Evolutionary conservation across 2,113 vertebrate genomes (phyloP).

Genomic region (Microcebus ravelobensis): DNA sequence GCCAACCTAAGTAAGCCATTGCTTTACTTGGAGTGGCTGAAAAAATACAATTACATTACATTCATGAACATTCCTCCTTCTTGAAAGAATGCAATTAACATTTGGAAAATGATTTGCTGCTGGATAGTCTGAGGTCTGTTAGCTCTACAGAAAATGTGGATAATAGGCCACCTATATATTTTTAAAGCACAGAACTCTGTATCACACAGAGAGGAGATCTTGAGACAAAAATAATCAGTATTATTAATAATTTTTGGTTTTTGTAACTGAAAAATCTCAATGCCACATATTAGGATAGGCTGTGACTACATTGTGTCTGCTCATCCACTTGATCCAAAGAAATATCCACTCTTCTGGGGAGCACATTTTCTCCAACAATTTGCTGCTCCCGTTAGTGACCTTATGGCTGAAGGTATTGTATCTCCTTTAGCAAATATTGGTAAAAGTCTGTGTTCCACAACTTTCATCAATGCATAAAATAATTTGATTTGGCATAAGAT

Average conservation of each 20-base stretch:
- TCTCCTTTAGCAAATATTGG: neutral
- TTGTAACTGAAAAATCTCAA: neutral
- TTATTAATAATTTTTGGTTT: neutral
- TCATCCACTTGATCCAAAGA: neutral
- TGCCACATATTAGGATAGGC: neutral
- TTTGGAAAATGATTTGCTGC: slow-evolving; percentile 45
- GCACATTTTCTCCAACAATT: neutral
- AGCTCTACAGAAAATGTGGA: neutral
- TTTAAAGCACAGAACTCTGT: neutral
- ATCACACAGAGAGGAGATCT: neutral
- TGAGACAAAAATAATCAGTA: neutral
- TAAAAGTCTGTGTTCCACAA: neutral
- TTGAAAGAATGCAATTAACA: slow-evolving; percentile 59
- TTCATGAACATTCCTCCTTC: slow-evolving; percentile 23
- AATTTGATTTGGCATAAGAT: neutral
- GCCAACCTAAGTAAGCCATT: slow-evolving; percentile 72
- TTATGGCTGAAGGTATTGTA: neutral
- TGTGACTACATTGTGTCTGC: rapidly evolving
- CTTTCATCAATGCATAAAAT: neutral
- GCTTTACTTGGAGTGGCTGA: slow-evolving; percentile 67
- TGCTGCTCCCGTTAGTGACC: rapidly evolving
- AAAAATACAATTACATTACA: slow-evolving; percentile 57
- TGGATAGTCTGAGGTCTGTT: neutral
- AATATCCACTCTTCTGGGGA: neutral
- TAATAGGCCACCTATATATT: neutral